Base-by-base conservation (phyloP, 2,888 invertebrate genomes). In the Thymelicus sylvestris region DNA sequence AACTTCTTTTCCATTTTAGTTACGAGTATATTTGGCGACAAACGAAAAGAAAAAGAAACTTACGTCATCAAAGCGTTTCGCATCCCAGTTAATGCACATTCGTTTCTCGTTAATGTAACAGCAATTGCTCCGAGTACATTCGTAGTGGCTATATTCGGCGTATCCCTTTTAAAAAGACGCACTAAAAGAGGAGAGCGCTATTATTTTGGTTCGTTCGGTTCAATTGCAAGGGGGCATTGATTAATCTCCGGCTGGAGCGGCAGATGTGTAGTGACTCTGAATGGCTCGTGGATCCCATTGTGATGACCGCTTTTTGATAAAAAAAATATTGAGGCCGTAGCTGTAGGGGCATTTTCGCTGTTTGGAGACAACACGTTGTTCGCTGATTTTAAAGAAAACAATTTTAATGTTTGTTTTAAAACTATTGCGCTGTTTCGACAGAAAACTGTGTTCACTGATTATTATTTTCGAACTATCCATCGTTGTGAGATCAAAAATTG, bases 281-380 rank as follows among this genome's bases (percentile, higher is more conserved):
- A 86, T 85, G 83, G 88, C 86, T 86, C 87, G 88, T 87, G 91
- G 85, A 86, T 83, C 86, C 87, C 82, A 87, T 91, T 87, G 86
- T 88, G 80, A 75, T 69, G 66, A 60, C 67, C 66, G 71, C 71
- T 73, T 72, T 72, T 67, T 67, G 77, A 66, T 75, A 76, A 73
- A 78, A 78, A 80, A 76, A 59, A 19, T 55, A 55, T 65, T 59
- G n/a, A 64, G 48, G 39, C 64, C 57, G 60, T 59, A 19, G 59
- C 48, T 48, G 7, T 60, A 31, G 7, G 39, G n/a, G 24, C 24
- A 6, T 55, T 55, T 55, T 10, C 12, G 24, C 24, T 24, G 55
- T 24, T 55, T 24, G 10, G 55, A 55, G n/a, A 55, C 6, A 55
- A 55, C 24, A 19, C 10, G 0, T 7, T 41, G 44, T 44, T 44